These are phyloP conservation scores for Microchirus variegatus DNA, from an alignment of 2,797 vertebrate genomes.

Conservation along the genomic window DNA sequence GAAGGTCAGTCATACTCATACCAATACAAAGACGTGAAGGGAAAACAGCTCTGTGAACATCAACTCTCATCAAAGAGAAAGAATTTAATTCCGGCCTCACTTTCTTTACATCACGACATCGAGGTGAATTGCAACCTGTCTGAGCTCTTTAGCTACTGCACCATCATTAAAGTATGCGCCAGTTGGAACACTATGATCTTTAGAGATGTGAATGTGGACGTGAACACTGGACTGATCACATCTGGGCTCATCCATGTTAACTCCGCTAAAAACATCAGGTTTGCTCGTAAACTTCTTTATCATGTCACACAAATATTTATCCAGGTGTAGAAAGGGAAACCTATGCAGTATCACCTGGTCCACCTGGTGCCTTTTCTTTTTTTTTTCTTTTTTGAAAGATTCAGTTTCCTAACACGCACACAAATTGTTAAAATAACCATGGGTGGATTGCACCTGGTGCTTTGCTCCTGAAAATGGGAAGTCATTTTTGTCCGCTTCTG, in stretches of 20 bases:
- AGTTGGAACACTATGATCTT: constrained; percentile 3
- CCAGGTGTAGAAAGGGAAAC: constrained; percentile 1
- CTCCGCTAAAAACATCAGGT: constrained; percentile 16
- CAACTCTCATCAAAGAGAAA: too few relatives aligned
- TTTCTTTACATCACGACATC: too few relatives aligned
- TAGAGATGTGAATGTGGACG: neutral
- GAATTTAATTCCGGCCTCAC: too few relatives aligned
- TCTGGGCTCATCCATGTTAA: constrained; percentile 20
- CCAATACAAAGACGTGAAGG: too few relatives aligned
- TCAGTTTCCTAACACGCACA: constrained; percentile 9
- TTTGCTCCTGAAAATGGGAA: constrained; percentile 45
- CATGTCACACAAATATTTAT: neutral
- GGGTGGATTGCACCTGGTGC: constrained; percentile 38
- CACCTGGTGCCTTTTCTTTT: constrained; percentile 2
- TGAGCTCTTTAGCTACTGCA: neutral
- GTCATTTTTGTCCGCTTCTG: constrained; percentile 21
- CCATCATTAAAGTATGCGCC: neutral
- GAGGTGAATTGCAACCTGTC: constrained; percentile 34
- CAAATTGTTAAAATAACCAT: constrained; percentile 22
- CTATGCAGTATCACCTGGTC: neutral
- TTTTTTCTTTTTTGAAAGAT: constrained; percentile 11
- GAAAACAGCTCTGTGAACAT: too few relatives aligned
- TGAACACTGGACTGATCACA: constrained; percentile 7
- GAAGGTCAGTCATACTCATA: too few relatives aligned
- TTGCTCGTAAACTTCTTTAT: constrained; percentile 13